Evolutionary conservation across 35 echinoderm and acorn worm genomes (phyloP).

Genomic region (Heliocidaris erythrogramma): DNA sequence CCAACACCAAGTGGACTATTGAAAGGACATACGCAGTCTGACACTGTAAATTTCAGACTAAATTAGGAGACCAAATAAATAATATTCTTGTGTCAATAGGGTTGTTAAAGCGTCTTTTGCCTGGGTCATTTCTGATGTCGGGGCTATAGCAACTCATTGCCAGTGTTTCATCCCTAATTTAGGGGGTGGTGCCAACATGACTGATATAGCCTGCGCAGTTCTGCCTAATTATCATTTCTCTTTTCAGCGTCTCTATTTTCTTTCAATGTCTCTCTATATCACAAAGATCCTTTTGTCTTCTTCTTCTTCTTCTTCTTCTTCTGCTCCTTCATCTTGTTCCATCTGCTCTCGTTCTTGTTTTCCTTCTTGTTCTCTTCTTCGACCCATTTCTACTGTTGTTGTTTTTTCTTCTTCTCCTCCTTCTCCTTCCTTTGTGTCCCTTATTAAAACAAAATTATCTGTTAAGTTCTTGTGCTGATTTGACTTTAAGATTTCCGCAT

Average conservation of each 20-base stretch:
- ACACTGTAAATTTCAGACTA: not conserved
- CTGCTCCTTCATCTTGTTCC: too few species aligned
- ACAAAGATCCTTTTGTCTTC: not conserved
- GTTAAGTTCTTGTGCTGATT: too few species aligned
- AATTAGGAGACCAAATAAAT: slow-evolving; percentile 18
- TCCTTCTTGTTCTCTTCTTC: too few species aligned
- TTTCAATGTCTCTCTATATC: not conserved
- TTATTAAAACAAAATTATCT: too few species aligned
- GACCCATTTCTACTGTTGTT: too few species aligned
- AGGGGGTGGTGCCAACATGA: slow-evolving; percentile 16
- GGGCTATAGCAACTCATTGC: not conserved
- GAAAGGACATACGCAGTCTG: not conserved
- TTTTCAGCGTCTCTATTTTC: not conserved
- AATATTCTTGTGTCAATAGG: slow-evolving; percentile 6
- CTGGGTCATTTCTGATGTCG: not conserved
- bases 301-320: not conserved
- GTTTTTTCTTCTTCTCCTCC: too few species aligned
- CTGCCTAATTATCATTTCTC: not conserved
- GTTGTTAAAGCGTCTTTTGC: not conserved
- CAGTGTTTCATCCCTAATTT: slow-evolving; percentile 22
- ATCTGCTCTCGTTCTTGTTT: too few species aligned
- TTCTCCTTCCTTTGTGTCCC: too few species aligned
- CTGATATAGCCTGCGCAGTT: not conserved
- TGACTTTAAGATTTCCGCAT: too few species aligned
- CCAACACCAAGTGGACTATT: not conserved